These are phyloP conservation scores for Acropora yongei DNA, from an alignment of 64 coral and sea anemone species.

Conservation along the genomic window DNA sequence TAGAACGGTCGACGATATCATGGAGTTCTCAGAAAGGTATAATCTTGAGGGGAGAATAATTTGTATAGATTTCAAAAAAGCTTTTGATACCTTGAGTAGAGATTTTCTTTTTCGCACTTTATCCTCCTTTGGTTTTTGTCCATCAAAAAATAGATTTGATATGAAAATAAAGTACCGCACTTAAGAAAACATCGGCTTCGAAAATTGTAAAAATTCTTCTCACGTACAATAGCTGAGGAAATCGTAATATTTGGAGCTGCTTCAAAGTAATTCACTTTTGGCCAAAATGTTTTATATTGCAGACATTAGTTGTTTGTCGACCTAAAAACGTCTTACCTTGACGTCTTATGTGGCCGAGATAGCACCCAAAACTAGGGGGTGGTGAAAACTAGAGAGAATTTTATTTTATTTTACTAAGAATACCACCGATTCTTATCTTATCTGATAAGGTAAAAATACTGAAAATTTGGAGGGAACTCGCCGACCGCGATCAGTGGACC, in stretches of 20 bases:
- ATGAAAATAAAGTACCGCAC: no score
- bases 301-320: neutral
- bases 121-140: no score
- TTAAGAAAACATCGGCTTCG: neutral
- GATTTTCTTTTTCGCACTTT: no score
- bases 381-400: neutral
- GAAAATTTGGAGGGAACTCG: neutral
- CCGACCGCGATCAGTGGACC: neutral
- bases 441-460: neutral
- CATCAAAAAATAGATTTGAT: no score
- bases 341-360: neutral
- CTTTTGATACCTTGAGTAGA: no score
- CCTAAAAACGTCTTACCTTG: neutral
- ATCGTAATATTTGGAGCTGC: neutral
- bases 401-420: conserved; percentile 22
- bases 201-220: neutral
- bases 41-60: no score
- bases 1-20: no score
- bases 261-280: neutral
- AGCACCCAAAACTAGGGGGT: neutral
- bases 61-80: no score
- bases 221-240: neutral
- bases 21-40: no score
- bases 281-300: neutral
- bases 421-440: neutral